Percentiles rank a stretch among this genome's conserved stretches.
Conservation (phyloP, 2,113 vertebrate species). For the Coregonus clupeaformis region DNA sequence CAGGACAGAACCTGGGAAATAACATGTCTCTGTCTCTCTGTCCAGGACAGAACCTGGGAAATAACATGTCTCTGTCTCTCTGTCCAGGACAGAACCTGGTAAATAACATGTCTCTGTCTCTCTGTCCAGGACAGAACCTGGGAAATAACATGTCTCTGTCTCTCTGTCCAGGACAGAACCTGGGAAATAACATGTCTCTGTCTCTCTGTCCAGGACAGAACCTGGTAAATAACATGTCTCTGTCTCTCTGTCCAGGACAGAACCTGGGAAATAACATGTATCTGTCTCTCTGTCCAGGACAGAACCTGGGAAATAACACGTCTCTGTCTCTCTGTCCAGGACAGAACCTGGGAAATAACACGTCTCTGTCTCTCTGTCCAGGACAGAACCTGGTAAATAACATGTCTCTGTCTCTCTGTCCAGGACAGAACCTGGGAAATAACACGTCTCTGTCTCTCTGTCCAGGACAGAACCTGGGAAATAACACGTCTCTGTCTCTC, state of each 20-base stretch:
- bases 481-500: no score
- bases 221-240: background rate
- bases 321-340: conserved; percentile 69
- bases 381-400: no score
- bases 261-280: background rate
- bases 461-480: no score
- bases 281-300: conserved; percentile 66
- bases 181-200: background rate
- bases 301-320: background rate
- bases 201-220: conserved; percentile 61
- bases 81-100: conserved; percentile 61
- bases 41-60: conserved; percentile 62
- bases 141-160: background rate
- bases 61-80: background rate
- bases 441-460: no score
- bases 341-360: no score
- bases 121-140: conserved; percentile 61
- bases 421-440: no score
- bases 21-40: background rate
- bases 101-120: background rate
- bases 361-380: no score
- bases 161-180: conserved; percentile 61
- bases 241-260: conserved; percentile 64
- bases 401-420: background rate
- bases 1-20: conserved; percentile 63